Evolutionary conservation across 2,888 invertebrate genomes (phyloP).

Genomic region (Gandaritis pyraliata): DNA sequence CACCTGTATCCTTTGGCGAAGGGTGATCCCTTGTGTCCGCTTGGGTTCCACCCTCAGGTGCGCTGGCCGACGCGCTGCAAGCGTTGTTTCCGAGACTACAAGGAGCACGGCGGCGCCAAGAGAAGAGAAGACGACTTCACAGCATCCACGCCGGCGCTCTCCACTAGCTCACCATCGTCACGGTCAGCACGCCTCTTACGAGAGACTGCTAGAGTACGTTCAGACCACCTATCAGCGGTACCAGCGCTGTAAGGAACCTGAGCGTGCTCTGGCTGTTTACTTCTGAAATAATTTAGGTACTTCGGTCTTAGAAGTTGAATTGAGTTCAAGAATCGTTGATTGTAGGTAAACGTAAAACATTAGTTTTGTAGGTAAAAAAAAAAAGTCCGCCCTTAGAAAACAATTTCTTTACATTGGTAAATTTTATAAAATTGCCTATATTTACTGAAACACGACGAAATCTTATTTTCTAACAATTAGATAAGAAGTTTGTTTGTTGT

Average conservation of each 20-base stretch:
- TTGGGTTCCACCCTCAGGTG: slow-evolving; percentile 97
- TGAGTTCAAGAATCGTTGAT: too few species aligned
- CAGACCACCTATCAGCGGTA: background rate
- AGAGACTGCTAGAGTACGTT: background rate
- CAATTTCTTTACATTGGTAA: background rate
- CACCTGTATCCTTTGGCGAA: slow-evolving; percentile 91
- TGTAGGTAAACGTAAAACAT: too few species aligned
- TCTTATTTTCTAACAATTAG: slow-evolving; percentile 12
- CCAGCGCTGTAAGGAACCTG: too few species aligned
- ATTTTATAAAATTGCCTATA: background rate
- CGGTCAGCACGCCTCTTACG: slow-evolving; percentile 67
- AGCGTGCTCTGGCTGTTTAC: background rate
- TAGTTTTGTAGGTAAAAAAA: too few species aligned
- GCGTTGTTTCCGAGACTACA: slow-evolving; percentile 96
- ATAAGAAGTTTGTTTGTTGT: background rate
- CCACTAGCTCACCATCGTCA: slow-evolving; percentile 84
- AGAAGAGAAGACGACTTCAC: slow-evolving; percentile 87
- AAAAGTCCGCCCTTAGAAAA: background rate
- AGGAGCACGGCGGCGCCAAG: slow-evolving; percentile 91
- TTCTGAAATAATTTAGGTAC: background rate
- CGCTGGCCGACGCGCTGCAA: slow-evolving; percentile 97
- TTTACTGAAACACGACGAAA: slow-evolving; percentile 16
- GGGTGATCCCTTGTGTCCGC: slow-evolving; percentile 94
- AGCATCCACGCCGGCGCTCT: slow-evolving; percentile 91
- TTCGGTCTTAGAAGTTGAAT: too few species aligned